Conservation (phyloP, 2,888 invertebrate species). For the Parapristionchus giblindavisi region DNA sequence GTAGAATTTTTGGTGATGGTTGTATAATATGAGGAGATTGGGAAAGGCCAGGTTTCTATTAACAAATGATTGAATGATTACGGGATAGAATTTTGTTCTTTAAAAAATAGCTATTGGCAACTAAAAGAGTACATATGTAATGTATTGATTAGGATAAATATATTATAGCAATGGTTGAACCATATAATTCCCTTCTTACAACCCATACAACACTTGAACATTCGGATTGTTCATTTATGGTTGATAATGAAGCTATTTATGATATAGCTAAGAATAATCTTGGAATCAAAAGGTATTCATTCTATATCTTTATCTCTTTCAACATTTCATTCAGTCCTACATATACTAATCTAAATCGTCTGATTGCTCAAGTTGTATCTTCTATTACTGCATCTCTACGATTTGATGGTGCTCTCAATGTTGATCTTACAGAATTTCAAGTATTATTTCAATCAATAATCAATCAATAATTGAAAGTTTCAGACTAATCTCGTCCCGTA, state of each 20-base stretch:
- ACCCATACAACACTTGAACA: conserved; percentile 92
- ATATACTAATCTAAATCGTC: conserved; percentile 87
- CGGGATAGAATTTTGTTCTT: too few species aligned
- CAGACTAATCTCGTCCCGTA: conserved; percentile 79
- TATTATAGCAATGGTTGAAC: conserved; percentile 85
- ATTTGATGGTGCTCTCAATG: conserved; percentile 74
- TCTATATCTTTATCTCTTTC: background rate
- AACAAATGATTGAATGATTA: too few species aligned
- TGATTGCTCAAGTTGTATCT: conserved; percentile 88
- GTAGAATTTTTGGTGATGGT: too few species aligned
- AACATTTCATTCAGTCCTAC: conserved; percentile 75
- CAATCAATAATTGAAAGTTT: background rate
- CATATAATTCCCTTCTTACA: conserved; percentile 93
- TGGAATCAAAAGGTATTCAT: conserved; percentile 66
- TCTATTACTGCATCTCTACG: conserved; percentile 79
- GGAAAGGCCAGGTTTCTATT: too few species aligned
- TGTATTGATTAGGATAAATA: background rate
- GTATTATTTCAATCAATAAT: conserved; percentile 32
- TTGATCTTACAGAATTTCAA: conserved; percentile 74
- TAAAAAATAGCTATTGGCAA: background rate
- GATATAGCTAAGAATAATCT: conserved; percentile 87
- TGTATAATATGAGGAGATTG: too few species aligned
- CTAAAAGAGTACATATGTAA: background rate
- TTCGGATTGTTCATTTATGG: conserved; percentile 92
- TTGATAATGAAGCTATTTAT: conserved; percentile 78